Evolutionary conservation across 2,888 invertebrate species (phyloP).

Genomic region (Dryococelus australis): DNA sequence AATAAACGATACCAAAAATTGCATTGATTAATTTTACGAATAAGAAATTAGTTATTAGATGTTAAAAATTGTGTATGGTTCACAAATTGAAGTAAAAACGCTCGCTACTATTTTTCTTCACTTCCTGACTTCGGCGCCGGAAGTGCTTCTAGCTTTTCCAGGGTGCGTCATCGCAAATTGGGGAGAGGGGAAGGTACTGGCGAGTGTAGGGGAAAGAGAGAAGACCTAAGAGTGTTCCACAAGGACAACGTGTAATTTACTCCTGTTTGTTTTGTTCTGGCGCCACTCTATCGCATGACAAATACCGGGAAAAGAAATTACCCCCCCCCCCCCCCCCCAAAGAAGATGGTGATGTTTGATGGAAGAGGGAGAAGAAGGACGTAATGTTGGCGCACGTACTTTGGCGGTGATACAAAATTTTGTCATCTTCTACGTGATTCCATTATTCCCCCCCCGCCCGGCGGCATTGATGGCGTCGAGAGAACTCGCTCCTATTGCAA

Average conservation of each 20-base stretch:
- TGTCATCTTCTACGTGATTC: slow-evolving; percentile 29
- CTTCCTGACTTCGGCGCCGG: too few relatives aligned
- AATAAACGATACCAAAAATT: too few relatives aligned
- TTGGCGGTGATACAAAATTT: slow-evolving; percentile 24
- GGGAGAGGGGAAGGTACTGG: neutral
- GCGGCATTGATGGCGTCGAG: neutral
- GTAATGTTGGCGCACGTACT: slow-evolving; percentile 18
- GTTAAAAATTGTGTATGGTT: too few relatives aligned
- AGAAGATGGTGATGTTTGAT: neutral
- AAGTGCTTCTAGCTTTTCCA: too few relatives aligned
- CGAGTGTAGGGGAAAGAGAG: neutral
- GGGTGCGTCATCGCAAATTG: neutral
- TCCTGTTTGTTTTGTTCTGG: slow-evolving; percentile 5
- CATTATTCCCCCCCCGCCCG: neutral
- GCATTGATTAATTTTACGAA: too few relatives aligned
- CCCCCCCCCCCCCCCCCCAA: neutral
- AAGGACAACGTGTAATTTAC: slow-evolving; percentile 16
- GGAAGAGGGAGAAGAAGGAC: neutral
- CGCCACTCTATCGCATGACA: neutral
- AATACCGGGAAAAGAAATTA: neutral
- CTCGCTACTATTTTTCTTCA: too few relatives aligned
- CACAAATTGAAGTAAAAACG: too few relatives aligned
- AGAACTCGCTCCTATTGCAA: neutral
- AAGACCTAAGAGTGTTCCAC: neutral
- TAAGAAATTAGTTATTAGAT: too few relatives aligned